These are phyloP conservation scores for Cynocephalus volans DNA, from an alignment of 2,113 vertebrate species.

Conservation along the genomic window DNA sequence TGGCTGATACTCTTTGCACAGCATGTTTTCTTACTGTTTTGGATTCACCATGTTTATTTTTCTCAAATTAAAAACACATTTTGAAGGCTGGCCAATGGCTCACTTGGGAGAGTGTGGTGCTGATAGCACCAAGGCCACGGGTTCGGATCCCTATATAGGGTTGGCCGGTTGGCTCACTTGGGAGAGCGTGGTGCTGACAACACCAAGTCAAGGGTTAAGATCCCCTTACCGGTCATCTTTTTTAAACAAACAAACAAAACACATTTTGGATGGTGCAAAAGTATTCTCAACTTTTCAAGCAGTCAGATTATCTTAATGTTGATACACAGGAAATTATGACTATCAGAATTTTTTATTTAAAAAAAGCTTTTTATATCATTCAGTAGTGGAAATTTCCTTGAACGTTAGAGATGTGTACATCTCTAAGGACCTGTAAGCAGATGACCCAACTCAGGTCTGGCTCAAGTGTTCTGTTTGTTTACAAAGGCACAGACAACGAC, in stretches of 20 bases:
- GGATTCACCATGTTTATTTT: constrained; percentile 18
- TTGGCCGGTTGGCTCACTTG: too few relatives aligned
- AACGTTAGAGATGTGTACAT: neutral
- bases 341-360: neutral
- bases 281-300: neutral
- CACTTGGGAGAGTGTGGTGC: too few relatives aligned
- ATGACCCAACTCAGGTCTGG: neutral
- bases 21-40: neutral
- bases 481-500: neutral
- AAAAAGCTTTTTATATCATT: neutral
- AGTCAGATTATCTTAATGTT: neutral
- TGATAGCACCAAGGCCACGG: too few relatives aligned
- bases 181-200: too few relatives aligned
- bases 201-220: too few relatives aligned
- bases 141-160: too few relatives aligned
- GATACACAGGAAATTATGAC: neutral
- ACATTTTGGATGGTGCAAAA: constrained; percentile 54
- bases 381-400: neutral
- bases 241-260: neutral
- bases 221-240: too few relatives aligned
- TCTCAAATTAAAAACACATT: constrained; percentile 62
- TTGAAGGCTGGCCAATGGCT: neutral
- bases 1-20: neutral
- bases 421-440: neutral
- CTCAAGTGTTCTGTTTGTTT: neutral